A percentile compares a stretch with the other conserved stretches of the same genome.
Conservation (phyloP, 2,797 vertebrate genomes). For the Babyrousa celebensis region DNA sequence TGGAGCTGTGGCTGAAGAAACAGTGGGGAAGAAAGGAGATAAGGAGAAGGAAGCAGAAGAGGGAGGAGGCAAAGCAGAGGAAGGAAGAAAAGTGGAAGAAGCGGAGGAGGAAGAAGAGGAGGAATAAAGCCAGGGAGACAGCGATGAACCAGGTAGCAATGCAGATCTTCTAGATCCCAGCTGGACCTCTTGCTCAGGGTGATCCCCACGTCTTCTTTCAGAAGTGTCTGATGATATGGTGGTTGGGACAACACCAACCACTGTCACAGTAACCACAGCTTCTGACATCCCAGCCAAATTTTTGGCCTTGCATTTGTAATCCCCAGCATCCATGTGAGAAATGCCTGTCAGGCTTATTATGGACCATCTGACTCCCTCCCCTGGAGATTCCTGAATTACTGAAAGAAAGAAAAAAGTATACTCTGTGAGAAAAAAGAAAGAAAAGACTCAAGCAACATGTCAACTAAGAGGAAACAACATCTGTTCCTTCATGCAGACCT, state of each 20-base stretch:
- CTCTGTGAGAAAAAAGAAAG: conserved; percentile 44
- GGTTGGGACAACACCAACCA: conserved; percentile 92
- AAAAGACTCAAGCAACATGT: background rate
- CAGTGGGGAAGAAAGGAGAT: conserved; percentile 13
- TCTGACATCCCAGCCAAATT: conserved; percentile 95
- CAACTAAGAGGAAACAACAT: background rate
- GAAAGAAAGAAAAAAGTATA: conserved; percentile 77
- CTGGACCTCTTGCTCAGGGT: conserved; percentile 81
- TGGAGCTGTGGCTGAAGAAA: conserved; percentile 59
- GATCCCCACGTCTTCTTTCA: conserved; percentile 80
- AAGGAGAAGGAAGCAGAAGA: conserved; percentile 5
- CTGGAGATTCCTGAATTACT: conserved; percentile 98
- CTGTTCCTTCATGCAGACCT: background rate
- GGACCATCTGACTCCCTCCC: conserved; percentile 97
- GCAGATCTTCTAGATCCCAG: conserved; percentile 54
- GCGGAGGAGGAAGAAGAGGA: background rate
- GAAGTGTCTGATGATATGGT: conserved; percentile 87
- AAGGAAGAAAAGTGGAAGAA: background rate
- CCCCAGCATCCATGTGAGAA: conserved; percentile 94
- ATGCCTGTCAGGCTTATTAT: conserved; percentile 97
- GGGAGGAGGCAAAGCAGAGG: background rate
- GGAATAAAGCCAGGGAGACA: background rate
- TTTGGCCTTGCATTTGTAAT: conserved; percentile 97
- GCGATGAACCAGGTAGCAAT: background rate
- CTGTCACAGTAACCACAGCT: conserved; percentile 94